Evolutionary conservation across 2,888 invertebrate genomes (phyloP).

Genomic region (Ichneumoninae sp.): DNA sequence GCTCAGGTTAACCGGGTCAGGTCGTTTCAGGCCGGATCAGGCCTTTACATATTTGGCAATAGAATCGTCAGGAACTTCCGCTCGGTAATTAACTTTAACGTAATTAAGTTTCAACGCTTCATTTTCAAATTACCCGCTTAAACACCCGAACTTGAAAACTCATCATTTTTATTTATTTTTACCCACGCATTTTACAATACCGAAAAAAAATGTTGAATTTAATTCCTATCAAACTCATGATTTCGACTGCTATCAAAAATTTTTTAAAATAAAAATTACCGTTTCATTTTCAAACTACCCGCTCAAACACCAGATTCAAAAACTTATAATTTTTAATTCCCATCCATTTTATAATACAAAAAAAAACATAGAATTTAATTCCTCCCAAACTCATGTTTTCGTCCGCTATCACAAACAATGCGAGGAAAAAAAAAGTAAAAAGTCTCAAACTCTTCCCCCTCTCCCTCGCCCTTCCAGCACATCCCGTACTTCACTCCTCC

Average conservation of each 20-base stretch:
- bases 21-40: too few species aligned
- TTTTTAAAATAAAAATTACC: too few species aligned
- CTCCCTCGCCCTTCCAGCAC: too few species aligned
- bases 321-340: background rate
- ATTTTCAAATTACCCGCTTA: background rate
- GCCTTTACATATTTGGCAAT: conserved; percentile 4
- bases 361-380: background rate
- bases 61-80: background rate
- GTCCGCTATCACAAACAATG: too few species aligned
- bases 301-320: background rate
- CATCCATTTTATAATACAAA: background rate
- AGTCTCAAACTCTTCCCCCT: too few species aligned
- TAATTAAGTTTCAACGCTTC: background rate
- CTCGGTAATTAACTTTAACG: background rate
- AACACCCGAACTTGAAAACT: background rate
- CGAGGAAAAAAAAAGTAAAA: too few species aligned
- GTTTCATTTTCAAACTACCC: background rate
- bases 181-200: background rate
- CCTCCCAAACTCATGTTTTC: too few species aligned
- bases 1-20: conserved; percentile 55
- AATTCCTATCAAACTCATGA: too few species aligned
- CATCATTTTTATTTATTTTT: background rate
- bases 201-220: background rate
- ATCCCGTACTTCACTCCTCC: too few species aligned
- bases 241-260: too few species aligned